Evolutionary conservation across 1,140 invertebrate genomes (phyloP).

Genomic region (Drosophila sproati): DNA sequence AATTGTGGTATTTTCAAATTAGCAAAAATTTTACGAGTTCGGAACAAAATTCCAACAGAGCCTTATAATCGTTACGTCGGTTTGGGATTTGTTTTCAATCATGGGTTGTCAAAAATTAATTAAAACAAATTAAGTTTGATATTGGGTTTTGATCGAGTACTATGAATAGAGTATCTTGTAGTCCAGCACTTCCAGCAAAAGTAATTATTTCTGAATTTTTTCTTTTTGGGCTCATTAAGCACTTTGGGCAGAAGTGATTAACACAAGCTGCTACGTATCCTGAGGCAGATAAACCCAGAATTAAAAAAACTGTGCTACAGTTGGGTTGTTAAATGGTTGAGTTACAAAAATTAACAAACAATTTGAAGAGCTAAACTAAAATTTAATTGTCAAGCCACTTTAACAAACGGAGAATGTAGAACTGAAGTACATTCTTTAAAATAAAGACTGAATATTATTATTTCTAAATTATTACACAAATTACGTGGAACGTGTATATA

Average conservation of each 20-base stretch:
- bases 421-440: no score
- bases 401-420: no score
- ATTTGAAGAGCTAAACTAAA: slow-evolving; percentile 39
- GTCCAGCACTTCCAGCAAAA: background rate
- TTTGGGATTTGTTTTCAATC: no score
- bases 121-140: no score
- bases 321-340: background rate
- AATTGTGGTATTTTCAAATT: no score
- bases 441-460: no score
- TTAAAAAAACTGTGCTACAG: slow-evolving; percentile 20
- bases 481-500: no score
- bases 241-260: slow-evolving; percentile 70
- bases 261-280: slow-evolving; percentile 72
- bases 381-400: slow-evolving; percentile 6
- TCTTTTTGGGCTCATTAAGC: slow-evolving; percentile 67
- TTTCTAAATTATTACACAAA: no score
- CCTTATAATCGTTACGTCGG: no score
- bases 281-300: slow-evolving; percentile 28
- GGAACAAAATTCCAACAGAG: no score
- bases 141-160: background rate
- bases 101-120: no score
- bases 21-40: no score
- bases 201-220: slow-evolving; percentile 14
- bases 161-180: slow-evolving; percentile 4
- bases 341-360: slow-evolving; percentile 35